Evolutionary conservation across 2,797 vertebrate genomes (phyloP).

Genomic region (Sebastes alutus): DNA sequence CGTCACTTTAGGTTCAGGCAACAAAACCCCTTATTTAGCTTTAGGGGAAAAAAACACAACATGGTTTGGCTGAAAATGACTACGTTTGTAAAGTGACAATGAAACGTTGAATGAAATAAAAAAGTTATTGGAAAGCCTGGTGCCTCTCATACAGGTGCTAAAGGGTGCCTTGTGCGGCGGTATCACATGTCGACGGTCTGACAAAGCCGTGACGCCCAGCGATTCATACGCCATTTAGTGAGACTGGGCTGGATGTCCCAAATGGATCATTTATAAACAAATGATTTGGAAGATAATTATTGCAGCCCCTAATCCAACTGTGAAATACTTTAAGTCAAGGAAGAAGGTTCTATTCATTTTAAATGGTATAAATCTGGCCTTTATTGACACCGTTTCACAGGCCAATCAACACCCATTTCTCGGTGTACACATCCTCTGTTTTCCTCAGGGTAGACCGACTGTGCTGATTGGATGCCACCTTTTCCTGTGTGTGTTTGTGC

Average conservation of each 20-base stretch:
- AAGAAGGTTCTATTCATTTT: neutral
- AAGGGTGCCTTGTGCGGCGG: too few relatives aligned
- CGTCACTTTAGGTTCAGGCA: too few relatives aligned
- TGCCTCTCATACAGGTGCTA: too few relatives aligned
- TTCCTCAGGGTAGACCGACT: conserved; percentile 10
- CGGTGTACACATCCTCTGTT: neutral
- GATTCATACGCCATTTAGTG: neutral
- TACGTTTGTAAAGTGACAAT: too few relatives aligned
- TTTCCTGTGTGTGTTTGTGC: neutral
- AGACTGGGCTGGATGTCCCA: neutral
- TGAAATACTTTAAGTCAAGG: too few relatives aligned
- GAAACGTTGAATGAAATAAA: too few relatives aligned
- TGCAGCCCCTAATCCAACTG: neutral
- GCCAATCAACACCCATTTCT: conserved; percentile 37
- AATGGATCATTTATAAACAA: neutral
- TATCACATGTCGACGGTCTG: too few relatives aligned
- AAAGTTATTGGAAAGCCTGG: too few relatives aligned
- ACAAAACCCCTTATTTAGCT: too few relatives aligned
- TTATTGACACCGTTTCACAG: conserved; percentile 3
- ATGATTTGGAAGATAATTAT: neutral
- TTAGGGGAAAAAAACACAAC: too few relatives aligned
- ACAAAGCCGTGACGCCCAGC: too few relatives aligned
- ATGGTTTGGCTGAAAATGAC: too few relatives aligned
- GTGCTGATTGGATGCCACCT: conserved; percentile 39
- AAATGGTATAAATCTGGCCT: neutral